These are phyloP conservation scores for Gallinago paraguaiae DNA, from an alignment of 2,113 vertebrate genomes.

Conservation along the genomic window DNA sequence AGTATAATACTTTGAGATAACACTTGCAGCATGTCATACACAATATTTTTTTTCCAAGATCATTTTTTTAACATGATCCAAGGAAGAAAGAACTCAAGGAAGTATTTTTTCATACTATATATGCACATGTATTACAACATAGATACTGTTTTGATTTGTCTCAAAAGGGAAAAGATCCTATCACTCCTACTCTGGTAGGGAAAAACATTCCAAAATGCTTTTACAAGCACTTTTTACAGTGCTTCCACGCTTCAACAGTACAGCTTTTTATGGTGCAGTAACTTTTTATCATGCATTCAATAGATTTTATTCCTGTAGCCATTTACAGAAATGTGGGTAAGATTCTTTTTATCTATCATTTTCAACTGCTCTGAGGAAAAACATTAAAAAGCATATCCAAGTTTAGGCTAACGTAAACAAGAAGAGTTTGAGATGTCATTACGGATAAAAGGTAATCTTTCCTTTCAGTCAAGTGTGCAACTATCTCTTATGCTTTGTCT, in stretches of 20 bases:
- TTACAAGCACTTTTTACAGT: slow-evolving; percentile 14
- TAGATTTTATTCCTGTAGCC: not conserved
- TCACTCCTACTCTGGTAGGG: not conserved
- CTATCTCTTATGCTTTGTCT: not conserved
- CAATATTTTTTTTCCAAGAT: not conserved
- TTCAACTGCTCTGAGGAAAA: not conserved
- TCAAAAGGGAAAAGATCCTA: not conserved
- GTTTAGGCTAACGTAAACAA: not conserved
- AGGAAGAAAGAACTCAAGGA: not conserved
- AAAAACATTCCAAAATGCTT: not conserved
- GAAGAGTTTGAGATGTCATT: not conserved
- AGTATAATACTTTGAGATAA: not conserved
- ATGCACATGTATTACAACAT: not conserved
- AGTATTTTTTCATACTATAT: not conserved
- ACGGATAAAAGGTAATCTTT: not conserved
- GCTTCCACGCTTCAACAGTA: not conserved
- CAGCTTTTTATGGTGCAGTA: slow-evolving; percentile 8
- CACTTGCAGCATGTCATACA: not conserved
- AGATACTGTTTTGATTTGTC: not conserved
- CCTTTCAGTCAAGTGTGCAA: not conserved
- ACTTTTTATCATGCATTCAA: slow-evolving; percentile 43
- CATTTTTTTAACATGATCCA: not conserved
- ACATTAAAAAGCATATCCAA: not conserved
- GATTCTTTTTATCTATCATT: not conserved
- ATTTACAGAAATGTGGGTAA: slow-evolving; percentile 19